phyloP scores from a whole-genome alignment of 2,113 vertebrate genomes.

The Formicarius rufipectus region DNA sequence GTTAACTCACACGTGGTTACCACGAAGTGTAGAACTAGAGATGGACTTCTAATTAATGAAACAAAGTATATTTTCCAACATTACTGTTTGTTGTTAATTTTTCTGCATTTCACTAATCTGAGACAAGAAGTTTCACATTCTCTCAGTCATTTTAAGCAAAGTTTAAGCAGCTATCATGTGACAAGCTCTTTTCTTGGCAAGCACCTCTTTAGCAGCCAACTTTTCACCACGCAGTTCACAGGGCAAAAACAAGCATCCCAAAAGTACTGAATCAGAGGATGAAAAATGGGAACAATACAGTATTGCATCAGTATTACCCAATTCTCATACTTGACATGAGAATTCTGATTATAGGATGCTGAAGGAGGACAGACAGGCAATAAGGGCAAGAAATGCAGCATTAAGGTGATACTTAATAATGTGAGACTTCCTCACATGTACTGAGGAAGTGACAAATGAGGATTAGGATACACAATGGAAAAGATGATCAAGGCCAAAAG shows the following conservation, averaged over 20 bases:
- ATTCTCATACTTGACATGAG: background rate
- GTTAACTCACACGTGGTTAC: background rate
- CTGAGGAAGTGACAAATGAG: background rate
- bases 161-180: background rate
- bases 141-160: background rate
- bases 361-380: background rate
- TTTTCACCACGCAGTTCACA: background rate
- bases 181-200: background rate
- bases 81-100: background rate
- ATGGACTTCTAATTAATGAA: background rate
- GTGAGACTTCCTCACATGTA: rapidly evolving
- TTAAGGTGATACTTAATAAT: background rate
- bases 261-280: background rate
- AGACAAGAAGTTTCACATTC: background rate
- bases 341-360: background rate
- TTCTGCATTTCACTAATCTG: background rate
- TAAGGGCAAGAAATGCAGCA: background rate
- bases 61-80: background rate
- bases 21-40: background rate
- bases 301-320: background rate
- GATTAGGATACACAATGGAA: background rate
- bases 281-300: background rate
- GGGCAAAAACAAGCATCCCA: background rate
- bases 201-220: background rate
- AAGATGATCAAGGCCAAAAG: background rate